These are phyloP conservation scores for Clarias macrocephalus DNA, from an alignment of 2,113 vertebrate species.

Conservation along the genomic window DNA sequence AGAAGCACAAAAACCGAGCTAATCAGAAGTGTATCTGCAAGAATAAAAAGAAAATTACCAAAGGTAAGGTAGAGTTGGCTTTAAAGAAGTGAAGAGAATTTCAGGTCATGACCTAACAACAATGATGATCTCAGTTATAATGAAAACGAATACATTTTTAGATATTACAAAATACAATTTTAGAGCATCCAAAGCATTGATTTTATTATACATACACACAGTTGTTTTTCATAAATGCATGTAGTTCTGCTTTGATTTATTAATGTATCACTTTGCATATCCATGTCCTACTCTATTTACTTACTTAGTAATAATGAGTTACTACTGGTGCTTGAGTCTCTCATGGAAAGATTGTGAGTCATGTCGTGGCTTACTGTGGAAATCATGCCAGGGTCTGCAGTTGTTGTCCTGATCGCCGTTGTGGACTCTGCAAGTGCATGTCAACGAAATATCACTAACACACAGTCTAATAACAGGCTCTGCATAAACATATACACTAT, in stretches of 20 bases:
- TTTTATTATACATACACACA: background rate
- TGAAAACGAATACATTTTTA: background rate
- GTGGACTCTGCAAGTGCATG: conserved; percentile 26
- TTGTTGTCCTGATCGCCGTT: background rate
- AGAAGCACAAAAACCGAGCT: background rate
- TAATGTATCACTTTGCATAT: background rate
- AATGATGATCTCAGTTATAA: background rate
- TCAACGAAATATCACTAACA: conserved; percentile 17
- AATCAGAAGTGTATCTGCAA: background rate
- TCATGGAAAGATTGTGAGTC: background rate
- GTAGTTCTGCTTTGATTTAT: background rate
- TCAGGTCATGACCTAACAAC: background rate
- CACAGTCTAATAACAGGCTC: background rate
- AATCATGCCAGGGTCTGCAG: background rate
- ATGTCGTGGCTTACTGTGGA: background rate
- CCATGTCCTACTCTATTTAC: background rate
- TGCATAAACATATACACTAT: background rate
- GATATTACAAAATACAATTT: background rate
- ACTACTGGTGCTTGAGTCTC: background rate
- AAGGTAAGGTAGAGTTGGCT: background rate
- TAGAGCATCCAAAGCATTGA: background rate
- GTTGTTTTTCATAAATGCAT: too few species aligned
- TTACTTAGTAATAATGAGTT: background rate
- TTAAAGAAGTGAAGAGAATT: background rate
- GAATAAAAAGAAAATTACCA: background rate